These are phyloP conservation scores for Prunella strophiata DNA, from an alignment of 2,797 vertebrate species.

Conservation along the genomic window DNA sequence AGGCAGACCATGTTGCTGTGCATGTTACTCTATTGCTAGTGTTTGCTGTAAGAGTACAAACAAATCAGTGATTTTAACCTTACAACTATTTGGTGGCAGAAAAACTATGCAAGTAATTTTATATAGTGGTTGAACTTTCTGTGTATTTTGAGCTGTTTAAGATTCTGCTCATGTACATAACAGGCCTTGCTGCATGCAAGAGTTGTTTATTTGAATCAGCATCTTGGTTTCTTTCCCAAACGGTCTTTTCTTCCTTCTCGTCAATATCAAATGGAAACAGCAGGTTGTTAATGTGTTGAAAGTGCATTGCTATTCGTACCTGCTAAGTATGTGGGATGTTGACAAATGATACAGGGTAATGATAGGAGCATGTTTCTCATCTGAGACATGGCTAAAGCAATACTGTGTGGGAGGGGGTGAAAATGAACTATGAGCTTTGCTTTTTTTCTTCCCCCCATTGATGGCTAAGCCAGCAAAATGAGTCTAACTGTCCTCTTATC, in stretches of 20 bases:
- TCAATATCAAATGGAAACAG: background rate
- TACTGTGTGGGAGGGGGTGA: background rate
- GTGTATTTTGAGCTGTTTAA: background rate
- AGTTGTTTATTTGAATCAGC: background rate
- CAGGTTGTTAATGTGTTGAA: background rate
- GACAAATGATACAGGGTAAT: background rate
- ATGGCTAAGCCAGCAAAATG: background rate
- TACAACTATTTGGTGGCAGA: background rate
- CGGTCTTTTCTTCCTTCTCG: background rate
- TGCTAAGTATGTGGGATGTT: background rate
- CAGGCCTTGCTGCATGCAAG: background rate
- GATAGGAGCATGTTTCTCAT: background rate
- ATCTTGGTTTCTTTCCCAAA: conserved; percentile 5
- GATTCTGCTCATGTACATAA: background rate
- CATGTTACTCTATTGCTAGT: background rate
- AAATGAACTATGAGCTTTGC: background rate
- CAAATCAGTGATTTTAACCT: background rate
- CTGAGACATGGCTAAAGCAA: background rate
- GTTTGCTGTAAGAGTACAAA: background rate
- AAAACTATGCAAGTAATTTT: background rate
- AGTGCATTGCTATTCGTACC: background rate
- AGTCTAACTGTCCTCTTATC: background rate
- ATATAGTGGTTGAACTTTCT: background rate
- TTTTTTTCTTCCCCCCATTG: rapidly evolving
- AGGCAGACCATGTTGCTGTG: background rate